phyloP scores from a whole-genome alignment of 2,113 vertebrate genomes.

The Bos taurus region DNA sequence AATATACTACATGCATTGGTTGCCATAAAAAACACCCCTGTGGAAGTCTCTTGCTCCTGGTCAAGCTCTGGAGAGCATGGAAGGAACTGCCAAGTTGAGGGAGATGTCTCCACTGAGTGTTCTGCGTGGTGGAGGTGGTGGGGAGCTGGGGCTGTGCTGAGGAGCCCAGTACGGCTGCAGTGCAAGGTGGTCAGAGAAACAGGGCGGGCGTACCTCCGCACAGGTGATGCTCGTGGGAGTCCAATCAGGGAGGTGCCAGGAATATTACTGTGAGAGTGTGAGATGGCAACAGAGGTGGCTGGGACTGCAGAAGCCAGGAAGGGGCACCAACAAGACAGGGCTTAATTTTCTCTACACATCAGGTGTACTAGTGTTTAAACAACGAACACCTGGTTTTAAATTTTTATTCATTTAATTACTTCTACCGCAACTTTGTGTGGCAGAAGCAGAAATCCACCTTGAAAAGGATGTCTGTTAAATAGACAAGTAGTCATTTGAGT shows the following conservation, averaged over 20 bases:
- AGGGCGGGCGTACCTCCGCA: accelerated
- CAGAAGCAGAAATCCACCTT: neutral
- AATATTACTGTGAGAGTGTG: accelerated
- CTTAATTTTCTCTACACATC: neutral
- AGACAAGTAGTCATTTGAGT: neutral
- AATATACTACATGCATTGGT: neutral
- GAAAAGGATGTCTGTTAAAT: neutral
- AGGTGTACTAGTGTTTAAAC: neutral
- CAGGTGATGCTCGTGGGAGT: neutral
- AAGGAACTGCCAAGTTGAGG: too few relatives aligned
- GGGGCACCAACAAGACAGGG: neutral
- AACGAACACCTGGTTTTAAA: neutral
- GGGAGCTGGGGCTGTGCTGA: too few relatives aligned
- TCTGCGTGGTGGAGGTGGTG: accelerated
- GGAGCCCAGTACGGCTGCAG: accelerated
- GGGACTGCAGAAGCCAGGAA: too few relatives aligned
- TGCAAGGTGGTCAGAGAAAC: neutral
- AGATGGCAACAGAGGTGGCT: accelerated
- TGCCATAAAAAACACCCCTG: too few relatives aligned
- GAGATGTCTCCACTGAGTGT: neutral
- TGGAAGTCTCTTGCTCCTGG: neutral
- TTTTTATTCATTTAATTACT: neutral
- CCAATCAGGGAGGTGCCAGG: accelerated
- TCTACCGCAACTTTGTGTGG: neutral
- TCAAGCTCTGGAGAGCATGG: neutral